A percentile compares a stretch with the other conserved stretches of the same genome.
phyloP scores from a whole-genome alignment of 2,797 vertebrate species.

The Halcyon chelicuti region DNA sequence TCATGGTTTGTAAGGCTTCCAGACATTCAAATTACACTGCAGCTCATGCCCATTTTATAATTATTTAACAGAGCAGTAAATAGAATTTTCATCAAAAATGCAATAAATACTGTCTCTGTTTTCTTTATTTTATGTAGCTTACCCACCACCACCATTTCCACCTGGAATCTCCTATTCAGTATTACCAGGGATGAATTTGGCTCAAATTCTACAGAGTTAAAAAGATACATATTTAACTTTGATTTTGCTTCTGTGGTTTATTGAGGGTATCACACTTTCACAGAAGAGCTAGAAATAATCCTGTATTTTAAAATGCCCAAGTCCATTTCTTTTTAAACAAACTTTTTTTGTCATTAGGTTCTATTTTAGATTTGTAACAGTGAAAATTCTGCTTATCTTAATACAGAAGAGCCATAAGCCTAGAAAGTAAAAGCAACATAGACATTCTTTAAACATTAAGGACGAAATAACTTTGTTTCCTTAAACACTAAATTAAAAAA shows the following conservation, averaged over 20 bases:
- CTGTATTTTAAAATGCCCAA: not conserved
- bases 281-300: not conserved
- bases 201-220: not conserved
- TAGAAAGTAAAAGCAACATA: not conserved
- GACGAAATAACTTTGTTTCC: not conserved
- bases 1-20: not conserved
- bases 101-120: not conserved
- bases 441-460: not conserved
- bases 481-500: not conserved
- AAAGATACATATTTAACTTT: conserved; percentile 16
- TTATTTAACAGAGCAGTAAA: conserved; percentile 3
- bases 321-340: not conserved
- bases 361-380: not conserved
- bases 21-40: conserved; percentile 30
- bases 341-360: not conserved
- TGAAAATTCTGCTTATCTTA: not conserved
- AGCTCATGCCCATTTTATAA: not conserved
- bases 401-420: not conserved
- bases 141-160: not conserved
- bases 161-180: not conserved
- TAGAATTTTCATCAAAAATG: conserved; percentile 4
- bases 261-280: not conserved
- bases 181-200: not conserved
- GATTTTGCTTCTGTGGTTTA: conserved; percentile 15
- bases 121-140: not conserved